A percentile compares a stretch with the other conserved stretches of the same genome.
Conservation (phyloP, 2,113 vertebrate species). For the Chiloscyllium plagiosum region DNA sequence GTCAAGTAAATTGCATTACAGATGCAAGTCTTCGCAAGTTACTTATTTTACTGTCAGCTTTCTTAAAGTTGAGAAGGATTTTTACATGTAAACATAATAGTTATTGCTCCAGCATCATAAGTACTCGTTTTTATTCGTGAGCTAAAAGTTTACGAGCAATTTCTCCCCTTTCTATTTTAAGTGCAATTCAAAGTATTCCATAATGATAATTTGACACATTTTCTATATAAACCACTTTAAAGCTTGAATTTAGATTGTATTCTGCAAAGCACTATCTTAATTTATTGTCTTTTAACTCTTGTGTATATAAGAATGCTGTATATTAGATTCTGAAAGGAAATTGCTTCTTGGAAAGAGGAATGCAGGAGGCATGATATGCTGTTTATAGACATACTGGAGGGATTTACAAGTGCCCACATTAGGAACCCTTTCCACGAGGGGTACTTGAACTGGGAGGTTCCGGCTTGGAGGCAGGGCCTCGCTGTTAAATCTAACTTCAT, state of each 20-base stretch:
- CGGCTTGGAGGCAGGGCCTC: too few relatives aligned
- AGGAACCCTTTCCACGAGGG: too few relatives aligned
- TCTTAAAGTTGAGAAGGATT: not conserved
- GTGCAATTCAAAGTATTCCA: not conserved
- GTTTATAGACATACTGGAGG: too few relatives aligned
- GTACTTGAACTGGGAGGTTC: too few relatives aligned
- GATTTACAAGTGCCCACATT: too few relatives aligned
- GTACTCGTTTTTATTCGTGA: not conserved
- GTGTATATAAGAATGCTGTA: not conserved
- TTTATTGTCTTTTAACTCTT: not conserved
- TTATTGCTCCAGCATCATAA: not conserved
- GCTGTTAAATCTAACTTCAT: too few relatives aligned
- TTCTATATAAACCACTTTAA: not conserved
- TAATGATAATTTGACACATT: not conserved
- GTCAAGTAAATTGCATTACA: not conserved
- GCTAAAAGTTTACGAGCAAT: not conserved
- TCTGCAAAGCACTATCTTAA: not conserved
- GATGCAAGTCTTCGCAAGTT: not conserved
- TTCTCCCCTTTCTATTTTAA: not conserved
- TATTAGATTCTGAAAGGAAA: not conserved
- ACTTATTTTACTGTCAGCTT: not conserved
- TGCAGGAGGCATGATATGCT: too few relatives aligned
- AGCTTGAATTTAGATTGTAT: not conserved
- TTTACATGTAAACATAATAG: not conserved
- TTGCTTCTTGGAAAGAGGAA: too few relatives aligned